These are phyloP conservation scores for Xyliphius kryptos DNA, from an alignment of 2,113 vertebrate genomes.

Conservation along the genomic window DNA sequence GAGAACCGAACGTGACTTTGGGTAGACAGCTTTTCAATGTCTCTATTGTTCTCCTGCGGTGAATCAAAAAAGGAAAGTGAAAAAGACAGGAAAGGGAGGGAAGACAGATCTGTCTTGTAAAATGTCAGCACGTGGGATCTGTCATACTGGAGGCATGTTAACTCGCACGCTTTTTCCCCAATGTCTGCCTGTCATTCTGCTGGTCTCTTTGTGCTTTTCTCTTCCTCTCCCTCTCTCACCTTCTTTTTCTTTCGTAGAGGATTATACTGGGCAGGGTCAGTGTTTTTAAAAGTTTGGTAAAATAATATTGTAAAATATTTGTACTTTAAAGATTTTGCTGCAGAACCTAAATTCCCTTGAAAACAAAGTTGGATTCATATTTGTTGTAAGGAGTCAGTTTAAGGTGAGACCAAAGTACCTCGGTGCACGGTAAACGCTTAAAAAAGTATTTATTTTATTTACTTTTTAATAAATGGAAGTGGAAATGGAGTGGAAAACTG, in stretches of 20 bases:
- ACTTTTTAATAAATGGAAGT: too few species aligned
- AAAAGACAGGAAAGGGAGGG: constrained; percentile 3
- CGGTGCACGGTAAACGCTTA: too few species aligned
- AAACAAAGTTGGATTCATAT: too few species aligned
- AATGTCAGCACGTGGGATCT: constrained; percentile 24
- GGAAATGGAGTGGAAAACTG: too few species aligned
- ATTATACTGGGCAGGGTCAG: not conserved
- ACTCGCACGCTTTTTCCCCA: not conserved
- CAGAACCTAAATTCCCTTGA: too few species aligned
- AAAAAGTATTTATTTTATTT: too few species aligned
- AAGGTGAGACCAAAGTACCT: too few species aligned
- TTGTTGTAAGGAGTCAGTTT: too few species aligned
- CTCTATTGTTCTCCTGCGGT: constrained; percentile 33
- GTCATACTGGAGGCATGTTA: constrained; percentile 6
- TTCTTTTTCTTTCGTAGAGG: not conserved
- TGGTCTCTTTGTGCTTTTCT: constrained; percentile 12
- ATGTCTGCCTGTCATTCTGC: constrained; percentile 4
- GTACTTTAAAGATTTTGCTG: too few species aligned
- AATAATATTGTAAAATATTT: too few species aligned
- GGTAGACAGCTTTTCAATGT: constrained; percentile 26
- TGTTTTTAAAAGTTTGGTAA: not conserved
- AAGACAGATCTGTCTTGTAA: constrained; percentile 26
- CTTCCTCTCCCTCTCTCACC: too few species aligned
- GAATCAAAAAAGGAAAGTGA: constrained; percentile 10
- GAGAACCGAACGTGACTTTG: constrained; percentile 30